Evolutionary conservation across 2,888 invertebrate species (phyloP).

Genomic region (Ernsta delagoae): DNA sequence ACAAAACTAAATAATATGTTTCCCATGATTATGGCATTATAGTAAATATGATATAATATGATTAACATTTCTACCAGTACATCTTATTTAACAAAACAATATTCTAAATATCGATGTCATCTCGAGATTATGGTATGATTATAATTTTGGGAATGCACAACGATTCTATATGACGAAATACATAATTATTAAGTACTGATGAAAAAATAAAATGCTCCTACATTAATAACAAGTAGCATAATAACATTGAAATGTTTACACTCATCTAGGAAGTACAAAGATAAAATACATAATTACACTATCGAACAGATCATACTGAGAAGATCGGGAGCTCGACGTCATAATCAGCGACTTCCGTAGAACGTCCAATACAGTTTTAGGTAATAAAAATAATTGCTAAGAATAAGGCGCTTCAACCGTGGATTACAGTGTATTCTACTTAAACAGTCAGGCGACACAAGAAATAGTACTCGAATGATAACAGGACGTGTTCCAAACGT

Average conservation of each 20-base stretch:
- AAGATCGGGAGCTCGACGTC: constrained; percentile 38
- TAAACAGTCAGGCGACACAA: constrained; percentile 7
- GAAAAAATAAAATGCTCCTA: constrained; percentile 70
- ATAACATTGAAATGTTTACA: constrained; percentile 58
- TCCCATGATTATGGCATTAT: constrained; percentile 72
- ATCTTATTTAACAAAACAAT: constrained; percentile 78
- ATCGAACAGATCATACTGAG: constrained; percentile 46
- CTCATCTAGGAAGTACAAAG: constrained; percentile 62
- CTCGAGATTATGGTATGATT: constrained; percentile 77
- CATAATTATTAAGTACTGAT: constrained; percentile 79
- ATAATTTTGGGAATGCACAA: constrained; percentile 79
- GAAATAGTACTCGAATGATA: constrained; percentile 16
- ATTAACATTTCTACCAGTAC: constrained; percentile 73
- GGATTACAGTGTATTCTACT: constrained; percentile 23
- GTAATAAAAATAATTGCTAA: constrained; percentile 75
- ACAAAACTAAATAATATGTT: constrained; percentile 55
- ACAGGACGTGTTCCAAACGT: constrained; percentile 12
- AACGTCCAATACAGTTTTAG: constrained; percentile 64
- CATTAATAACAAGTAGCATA: constrained; percentile 68
- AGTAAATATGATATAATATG: constrained; percentile 57
- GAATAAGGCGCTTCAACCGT: constrained; percentile 29
- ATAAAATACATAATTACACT: constrained; percentile 58
- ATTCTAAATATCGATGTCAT: constrained; percentile 78
- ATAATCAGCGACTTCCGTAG: constrained; percentile 52
- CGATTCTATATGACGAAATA: constrained; percentile 80